Conservation (phyloP, 1,140 invertebrate genomes). For the Heliconius eleuchia region DNA sequence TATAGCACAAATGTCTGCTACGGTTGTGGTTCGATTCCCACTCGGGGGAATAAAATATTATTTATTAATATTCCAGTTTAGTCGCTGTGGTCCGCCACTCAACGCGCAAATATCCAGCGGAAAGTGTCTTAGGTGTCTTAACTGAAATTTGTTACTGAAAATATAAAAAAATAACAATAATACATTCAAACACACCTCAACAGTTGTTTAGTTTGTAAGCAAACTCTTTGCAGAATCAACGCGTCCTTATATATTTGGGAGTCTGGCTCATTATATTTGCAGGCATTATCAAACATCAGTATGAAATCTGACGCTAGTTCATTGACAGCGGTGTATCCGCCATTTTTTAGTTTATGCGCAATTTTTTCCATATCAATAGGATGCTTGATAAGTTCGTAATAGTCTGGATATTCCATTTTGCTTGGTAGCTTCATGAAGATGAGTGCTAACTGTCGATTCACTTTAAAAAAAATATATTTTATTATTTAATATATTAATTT, state of each 20-base stretch:
- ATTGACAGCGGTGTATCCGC: slow-evolving; percentile 91
- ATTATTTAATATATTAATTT: too few species aligned
- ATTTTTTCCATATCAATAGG: slow-evolving; percentile 99
- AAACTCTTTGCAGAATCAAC: slow-evolving; percentile 94
- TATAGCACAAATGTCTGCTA: too few species aligned
- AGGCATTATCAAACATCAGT: slow-evolving; percentile 99
- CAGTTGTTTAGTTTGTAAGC: slow-evolving; percentile 93
- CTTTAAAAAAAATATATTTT: slow-evolving; percentile 43
- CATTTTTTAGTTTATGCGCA: slow-evolving; percentile 91
- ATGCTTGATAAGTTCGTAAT: slow-evolving; percentile 98
- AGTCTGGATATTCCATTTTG: slow-evolving; percentile 97
- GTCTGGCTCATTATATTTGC: slow-evolving; percentile 99
- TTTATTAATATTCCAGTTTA: too few species aligned
- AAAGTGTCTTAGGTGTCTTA: too few species aligned
- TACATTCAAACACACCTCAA: slow-evolving; percentile 18
- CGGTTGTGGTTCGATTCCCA: too few species aligned
- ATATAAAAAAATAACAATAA: too few species aligned
- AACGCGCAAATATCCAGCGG: too few species aligned
- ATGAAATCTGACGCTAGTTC: slow-evolving; percentile 96
- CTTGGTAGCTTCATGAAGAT: slow-evolving; percentile 98
- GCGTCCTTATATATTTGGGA: slow-evolving; percentile 99
- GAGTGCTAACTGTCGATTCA: slow-evolving; percentile 89
- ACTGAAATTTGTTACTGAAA: too few species aligned
- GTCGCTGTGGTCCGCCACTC: too few species aligned
- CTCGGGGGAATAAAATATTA: too few species aligned